Percentiles rank a stretch among this genome's conserved stretches.
phyloP scores from a whole-genome alignment of 2,113 vertebrate genomes.

The Australoheros scitulus region DNA sequence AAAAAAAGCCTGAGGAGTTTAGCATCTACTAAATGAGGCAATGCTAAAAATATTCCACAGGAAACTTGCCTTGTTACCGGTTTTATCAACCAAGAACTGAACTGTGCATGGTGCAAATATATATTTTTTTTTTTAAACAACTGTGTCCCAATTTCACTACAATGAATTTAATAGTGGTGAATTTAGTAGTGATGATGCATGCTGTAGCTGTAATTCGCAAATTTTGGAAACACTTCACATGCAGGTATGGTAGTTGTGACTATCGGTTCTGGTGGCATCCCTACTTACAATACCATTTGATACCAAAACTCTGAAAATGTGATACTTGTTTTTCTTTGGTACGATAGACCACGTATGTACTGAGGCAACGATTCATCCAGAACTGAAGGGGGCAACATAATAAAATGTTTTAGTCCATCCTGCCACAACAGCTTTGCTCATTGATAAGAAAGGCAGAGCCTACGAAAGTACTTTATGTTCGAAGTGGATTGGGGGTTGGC shows the following conservation, averaged over 20 bases:
- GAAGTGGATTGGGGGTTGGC: neutral
- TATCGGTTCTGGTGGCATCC: no score
- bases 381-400: neutral
- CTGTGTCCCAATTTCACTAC: neutral
- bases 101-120: neutral
- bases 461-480: neutral
- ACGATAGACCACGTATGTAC: neutral
- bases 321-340: neutral
- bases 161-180: neutral
- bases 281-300: neutral
- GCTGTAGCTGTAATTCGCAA: neutral
- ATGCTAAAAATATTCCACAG: neutral
- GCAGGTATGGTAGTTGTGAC: neutral
- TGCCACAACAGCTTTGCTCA: neutral
- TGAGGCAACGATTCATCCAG: neutral
- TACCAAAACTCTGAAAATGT: neutral
- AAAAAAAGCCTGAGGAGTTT: neutral
- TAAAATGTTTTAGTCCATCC: neutral
- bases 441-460: neutral
- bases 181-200: neutral
- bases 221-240: neutral
- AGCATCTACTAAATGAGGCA: neutral
- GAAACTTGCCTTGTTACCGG: neutral
- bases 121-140: neutral
- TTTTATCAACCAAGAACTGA: neutral